Evolutionary conservation across 2,113 vertebrate genomes (phyloP).

Genomic region (Saccopteryx bilineata): DNA sequence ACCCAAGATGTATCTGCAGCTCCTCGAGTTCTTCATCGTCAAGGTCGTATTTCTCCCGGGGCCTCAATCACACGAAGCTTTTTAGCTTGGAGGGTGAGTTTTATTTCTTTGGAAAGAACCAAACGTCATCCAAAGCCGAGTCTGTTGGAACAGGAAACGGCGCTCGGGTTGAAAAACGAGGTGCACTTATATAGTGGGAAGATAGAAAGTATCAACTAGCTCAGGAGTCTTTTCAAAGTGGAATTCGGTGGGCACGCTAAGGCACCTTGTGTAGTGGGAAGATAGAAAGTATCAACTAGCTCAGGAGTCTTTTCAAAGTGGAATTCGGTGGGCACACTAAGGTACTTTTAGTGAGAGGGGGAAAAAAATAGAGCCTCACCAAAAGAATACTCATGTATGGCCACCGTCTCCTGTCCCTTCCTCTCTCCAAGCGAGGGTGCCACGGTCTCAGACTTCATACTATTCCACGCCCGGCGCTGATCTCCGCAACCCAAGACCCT

Average conservation of each 20-base stretch:
- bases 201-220: conserved; percentile 21
- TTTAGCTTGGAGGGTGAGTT: background rate
- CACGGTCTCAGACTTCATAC: background rate
- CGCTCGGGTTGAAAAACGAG: conserved; percentile 57
- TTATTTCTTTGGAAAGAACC: conserved; percentile 61
- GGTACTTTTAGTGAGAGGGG: background rate
- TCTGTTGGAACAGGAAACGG: conserved; percentile 33
- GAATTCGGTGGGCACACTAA: background rate
- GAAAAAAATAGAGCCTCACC: background rate
- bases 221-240: background rate
- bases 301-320: background rate
- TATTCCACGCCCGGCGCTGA: background rate
- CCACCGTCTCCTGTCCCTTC: background rate
- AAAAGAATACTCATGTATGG: background rate
- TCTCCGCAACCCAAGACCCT: background rate
- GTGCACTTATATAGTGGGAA: background rate
- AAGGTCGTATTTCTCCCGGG: background rate
- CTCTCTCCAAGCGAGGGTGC: background rate
- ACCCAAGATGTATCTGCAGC: background rate
- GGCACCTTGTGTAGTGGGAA: background rate
- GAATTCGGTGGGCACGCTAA: background rate
- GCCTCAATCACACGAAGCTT: background rate
- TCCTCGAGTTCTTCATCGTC: background rate
- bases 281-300: conserved; percentile 21
- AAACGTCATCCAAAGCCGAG: conserved; percentile 35